These are phyloP conservation scores for Montipora capricornis DNA, from an alignment of 64 coral and sea anemone species.

Conservation along the genomic window DNA sequence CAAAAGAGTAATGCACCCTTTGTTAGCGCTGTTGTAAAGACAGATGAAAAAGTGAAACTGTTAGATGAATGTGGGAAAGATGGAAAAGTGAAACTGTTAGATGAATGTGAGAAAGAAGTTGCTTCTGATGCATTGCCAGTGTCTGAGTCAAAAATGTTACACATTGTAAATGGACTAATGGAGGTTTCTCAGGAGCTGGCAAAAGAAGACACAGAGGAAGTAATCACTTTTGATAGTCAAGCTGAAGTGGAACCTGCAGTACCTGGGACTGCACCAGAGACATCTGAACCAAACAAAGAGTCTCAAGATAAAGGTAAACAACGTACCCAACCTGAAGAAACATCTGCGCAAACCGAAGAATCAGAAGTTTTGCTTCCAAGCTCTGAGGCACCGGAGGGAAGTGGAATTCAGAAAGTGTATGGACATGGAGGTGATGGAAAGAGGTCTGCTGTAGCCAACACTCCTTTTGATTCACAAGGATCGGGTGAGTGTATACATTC, in stretches of 20 bases:
- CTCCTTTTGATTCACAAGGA: constrained; percentile 11
- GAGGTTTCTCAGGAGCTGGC: not conserved
- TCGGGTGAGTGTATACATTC: not conserved
- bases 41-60: not conserved
- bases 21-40: not conserved
- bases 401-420: no score
- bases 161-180: not conserved
- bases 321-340: not conserved
- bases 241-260: not conserved
- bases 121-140: not conserved
- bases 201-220: no score
- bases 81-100: not conserved
- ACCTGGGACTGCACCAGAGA: not conserved
- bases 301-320: not conserved
- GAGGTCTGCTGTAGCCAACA: not conserved
- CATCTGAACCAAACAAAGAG: not conserved
- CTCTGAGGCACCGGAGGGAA: no score
- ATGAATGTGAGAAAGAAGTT: not conserved
- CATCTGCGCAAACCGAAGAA: not conserved
- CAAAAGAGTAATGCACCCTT: not conserved
- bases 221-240: not conserved
- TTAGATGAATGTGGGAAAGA: not conserved
- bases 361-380: not conserved
- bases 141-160: not conserved
- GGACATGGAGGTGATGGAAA: constrained; percentile 1